phyloP scores from a whole-genome alignment of 1,140 invertebrate genomes.

The Vollenhovia emeryi region DNA sequence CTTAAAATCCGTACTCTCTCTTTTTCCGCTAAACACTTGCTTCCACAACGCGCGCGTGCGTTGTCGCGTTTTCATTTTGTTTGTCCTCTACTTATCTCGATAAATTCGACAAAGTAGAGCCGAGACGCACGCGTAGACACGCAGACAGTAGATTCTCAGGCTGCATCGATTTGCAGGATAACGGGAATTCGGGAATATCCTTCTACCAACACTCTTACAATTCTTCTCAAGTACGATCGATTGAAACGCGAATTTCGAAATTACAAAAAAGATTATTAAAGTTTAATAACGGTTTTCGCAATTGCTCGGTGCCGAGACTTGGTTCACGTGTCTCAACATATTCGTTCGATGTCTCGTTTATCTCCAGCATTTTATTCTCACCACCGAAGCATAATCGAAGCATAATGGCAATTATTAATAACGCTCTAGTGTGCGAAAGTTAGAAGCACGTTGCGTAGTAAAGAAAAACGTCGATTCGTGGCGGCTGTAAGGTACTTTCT shows the following conservation, averaged over 20 bases:
- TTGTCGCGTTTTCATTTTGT: not conserved
- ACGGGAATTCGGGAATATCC: not conserved
- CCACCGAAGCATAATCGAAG: constrained; percentile 35
- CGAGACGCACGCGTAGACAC: too few relatives aligned
- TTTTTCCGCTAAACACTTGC: not conserved
- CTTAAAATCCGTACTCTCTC: not conserved
- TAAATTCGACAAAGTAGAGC: not conserved
- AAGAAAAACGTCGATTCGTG: constrained; percentile 64
- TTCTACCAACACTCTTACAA: not conserved
- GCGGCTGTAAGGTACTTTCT: constrained; percentile 22
- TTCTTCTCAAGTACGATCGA: not conserved
- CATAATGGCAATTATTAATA: constrained; percentile 42
- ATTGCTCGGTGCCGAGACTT: not conserved
- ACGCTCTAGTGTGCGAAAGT: constrained; percentile 29
- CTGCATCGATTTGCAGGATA: not conserved
- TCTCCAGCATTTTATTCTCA: not conserved
- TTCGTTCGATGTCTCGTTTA: not conserved
- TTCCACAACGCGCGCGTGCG: constrained; percentile 1
- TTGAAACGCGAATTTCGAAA: not conserved
- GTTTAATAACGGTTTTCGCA: not conserved
- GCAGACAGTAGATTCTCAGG: not conserved
- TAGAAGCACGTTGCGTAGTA: constrained; percentile 4
- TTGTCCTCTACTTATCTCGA: not conserved
- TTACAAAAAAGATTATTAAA: not conserved
- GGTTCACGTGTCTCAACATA: not conserved